These are phyloP conservation scores for Ammodytes marinus DNA, from an alignment of 2,113 vertebrate species.

Conservation along the genomic window DNA sequence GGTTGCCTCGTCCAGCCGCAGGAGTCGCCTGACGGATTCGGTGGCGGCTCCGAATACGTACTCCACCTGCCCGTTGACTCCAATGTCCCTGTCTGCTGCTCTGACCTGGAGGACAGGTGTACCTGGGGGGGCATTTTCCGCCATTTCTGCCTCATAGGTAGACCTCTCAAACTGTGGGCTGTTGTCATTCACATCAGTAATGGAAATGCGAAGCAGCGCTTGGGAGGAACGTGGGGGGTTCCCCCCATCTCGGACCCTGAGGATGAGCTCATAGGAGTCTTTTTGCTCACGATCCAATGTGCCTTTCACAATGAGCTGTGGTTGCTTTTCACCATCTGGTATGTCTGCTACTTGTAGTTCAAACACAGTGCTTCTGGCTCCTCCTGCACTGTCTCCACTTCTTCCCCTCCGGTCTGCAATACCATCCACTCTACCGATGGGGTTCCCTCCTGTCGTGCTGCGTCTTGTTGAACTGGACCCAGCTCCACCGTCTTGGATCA, in stretches of 20 bases:
- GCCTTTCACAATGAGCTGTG: constrained; percentile 98
- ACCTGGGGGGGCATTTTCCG: constrained; percentile 94
- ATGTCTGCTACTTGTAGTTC: constrained; percentile 97
- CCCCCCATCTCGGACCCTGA: constrained; percentile 94
- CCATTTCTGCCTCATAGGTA: constrained; percentile 94
- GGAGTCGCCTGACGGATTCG: constrained; percentile 90
- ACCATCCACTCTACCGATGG: constrained; percentile 80
- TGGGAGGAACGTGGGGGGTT: constrained; percentile 93
- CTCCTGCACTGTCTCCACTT: constrained; percentile 74
- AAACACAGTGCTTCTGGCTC: constrained; percentile 91
- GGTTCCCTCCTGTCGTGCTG: constrained; percentile 65
- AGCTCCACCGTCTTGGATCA: constrained; percentile 88
- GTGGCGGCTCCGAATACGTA: constrained; percentile 96
- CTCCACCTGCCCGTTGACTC: constrained; percentile 96
- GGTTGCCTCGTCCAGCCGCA: constrained; percentile 92
- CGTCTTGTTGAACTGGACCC: constrained; percentile 76
- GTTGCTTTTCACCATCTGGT: constrained; percentile 96
- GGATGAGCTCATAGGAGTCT: constrained; percentile 94
- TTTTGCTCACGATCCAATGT: constrained; percentile 93
- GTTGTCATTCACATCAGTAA: constrained; percentile 98
- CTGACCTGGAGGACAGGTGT: constrained; percentile 95
- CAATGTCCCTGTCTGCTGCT: constrained; percentile 92
- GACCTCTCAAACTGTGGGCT: constrained; percentile 95
- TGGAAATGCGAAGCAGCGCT: constrained; percentile 93
- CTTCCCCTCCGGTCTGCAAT: constrained; percentile 81